Percentiles rank a stretch among this genome's conserved stretches.
phyloP scores from a whole-genome alignment of 1,140 invertebrate genomes.

The Arctopsyche grandis region DNA sequence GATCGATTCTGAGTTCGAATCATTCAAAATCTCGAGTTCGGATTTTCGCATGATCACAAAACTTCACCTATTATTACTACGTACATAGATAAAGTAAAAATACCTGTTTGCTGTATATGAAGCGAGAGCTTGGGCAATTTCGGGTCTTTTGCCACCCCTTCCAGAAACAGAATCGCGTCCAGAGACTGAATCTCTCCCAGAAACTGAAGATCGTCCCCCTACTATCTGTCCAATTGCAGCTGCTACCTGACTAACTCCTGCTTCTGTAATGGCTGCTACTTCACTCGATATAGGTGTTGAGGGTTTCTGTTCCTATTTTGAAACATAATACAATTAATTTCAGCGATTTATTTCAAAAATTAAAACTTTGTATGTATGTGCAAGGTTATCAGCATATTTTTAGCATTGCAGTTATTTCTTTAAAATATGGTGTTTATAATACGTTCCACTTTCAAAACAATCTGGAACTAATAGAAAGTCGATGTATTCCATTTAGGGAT shows the following conservation, averaged over 20 bases:
- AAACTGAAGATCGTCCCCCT: constrained; percentile 54
- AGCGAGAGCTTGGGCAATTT: constrained; percentile 63
- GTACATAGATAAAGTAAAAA: no score
- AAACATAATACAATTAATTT: neutral
- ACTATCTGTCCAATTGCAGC: constrained; percentile 36
- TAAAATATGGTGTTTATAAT: neutral
- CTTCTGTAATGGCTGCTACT: constrained; percentile 61
- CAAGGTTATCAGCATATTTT: no score
- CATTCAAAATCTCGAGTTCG: no score
- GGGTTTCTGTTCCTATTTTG: constrained; percentile 60
- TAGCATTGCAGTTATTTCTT: neutral
- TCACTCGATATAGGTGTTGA: constrained; percentile 62
- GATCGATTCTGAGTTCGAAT: no score
- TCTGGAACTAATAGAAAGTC: no score
- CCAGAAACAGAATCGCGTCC: constrained; percentile 61
- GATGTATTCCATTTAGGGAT: no score
- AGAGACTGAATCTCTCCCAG: constrained; percentile 58
- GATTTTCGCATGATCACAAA: no score
- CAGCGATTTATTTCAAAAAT: neutral
- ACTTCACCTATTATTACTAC: no score
- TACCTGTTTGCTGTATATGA: constrained; percentile 63
- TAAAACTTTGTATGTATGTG: neutral
- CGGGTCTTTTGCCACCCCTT: constrained; percentile 56
- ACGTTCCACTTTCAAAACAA: no score
- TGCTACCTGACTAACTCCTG: constrained; percentile 43